Base-by-base conservation (phyloP, 2,888 invertebrate genomes). In the Acanthosoma haemorrhoidale region DNA sequence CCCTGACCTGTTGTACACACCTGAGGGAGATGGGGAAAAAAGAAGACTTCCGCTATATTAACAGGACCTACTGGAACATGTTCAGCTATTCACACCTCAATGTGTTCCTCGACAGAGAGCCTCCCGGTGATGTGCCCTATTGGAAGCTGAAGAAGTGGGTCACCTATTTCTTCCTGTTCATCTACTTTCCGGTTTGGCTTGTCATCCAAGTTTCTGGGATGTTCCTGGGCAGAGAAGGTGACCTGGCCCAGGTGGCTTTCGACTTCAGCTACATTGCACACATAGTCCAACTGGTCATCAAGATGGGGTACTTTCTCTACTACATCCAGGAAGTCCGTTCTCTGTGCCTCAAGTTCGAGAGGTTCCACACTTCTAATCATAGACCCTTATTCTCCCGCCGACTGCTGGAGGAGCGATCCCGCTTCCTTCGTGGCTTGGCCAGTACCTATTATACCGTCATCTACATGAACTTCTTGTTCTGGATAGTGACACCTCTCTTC, bases 221-320 rank as follows among this genome's bases (percentile, higher is more conserved):
- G 29, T 67, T 67, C 21, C n/a, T 51, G 13, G 67, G 67, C 11
- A n/a, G 67, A 18, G 32, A 31, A n/a, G 67, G 67, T 9, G 39
- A 67, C 36, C 21, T 67, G 13, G 38, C 67, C 9, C 67, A 67
- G 21, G 21, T 67, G 6, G 67, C 67, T 2, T 67, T 67, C 21
- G 67, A 67, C 21, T 43, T 67, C n/a, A 67, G 67, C 36, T 67
- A 67, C 15, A 31, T 67, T 3, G 67, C 67, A 34, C 67, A 67
- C n/a, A 29, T 67, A 13, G 43, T 67, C 13, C 67, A 67, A 13
- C 25, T 67, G 1, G 31, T 57, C 2, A 34, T 67, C 8, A 67
- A 67, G 57, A 67, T 39, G 18, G 39, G 31, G n/a, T 67, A 67
- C 34, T 67, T 32, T 31, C 15, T 67, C 34, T 67, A 67, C n/a